Evolutionary conservation across 2,113 vertebrate genomes (phyloP).

Genomic region (Poeciliopsis retropinna): DNA sequence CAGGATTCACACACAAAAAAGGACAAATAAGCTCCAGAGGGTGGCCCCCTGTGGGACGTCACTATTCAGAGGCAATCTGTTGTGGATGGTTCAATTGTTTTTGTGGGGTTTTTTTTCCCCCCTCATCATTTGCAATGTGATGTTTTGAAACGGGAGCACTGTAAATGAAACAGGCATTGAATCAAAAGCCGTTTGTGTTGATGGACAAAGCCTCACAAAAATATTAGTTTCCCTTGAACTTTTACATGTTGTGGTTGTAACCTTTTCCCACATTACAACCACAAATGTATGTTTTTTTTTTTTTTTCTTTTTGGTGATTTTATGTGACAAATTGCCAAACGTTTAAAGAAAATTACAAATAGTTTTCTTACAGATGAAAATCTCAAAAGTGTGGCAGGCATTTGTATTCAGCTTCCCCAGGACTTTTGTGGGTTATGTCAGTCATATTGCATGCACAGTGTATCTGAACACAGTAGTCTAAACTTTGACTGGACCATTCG

Average conservation of each 20-base stretch:
- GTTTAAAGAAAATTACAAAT: no score
- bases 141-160: slow-evolving; percentile 47
- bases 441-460: no score
- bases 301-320: neutral
- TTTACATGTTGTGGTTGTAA: neutral
- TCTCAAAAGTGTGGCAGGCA: no score
- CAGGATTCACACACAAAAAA: slow-evolving; percentile 67
- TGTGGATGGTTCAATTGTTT: slow-evolving; percentile 53
- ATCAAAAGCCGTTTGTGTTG: slow-evolving; percentile 28
- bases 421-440: no score
- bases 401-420: no score
- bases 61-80: slow-evolving; percentile 62
- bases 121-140: slow-evolving; percentile 50
- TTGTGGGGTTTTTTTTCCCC: neutral
- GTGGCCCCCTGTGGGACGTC: slow-evolving; percentile 66
- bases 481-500: no score
- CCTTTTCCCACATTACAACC: neutral
- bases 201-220: neutral
- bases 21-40: slow-evolving; percentile 69
- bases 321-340: neutral
- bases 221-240: neutral
- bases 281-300: no score
- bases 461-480: no score
- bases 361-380: no score
- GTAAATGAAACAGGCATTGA: slow-evolving; percentile 32